Evolutionary conservation across 2,888 invertebrate genomes (phyloP).

Genomic region (Hypsopygia costalis): DNA sequence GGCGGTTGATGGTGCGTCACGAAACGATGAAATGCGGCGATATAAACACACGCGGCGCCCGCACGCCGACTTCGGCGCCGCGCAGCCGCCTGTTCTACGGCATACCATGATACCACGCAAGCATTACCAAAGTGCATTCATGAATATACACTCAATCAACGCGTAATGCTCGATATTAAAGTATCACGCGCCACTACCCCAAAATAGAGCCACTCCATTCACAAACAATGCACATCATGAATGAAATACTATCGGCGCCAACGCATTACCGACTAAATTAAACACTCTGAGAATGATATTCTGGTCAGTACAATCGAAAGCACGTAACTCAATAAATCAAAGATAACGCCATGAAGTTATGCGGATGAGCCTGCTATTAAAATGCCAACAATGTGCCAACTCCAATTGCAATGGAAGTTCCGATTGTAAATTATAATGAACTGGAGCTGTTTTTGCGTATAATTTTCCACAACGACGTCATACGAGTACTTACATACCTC

Average conservation of each 20-base stretch:
- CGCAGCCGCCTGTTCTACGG: conserved; percentile 12
- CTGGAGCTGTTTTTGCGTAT: conserved; percentile 43
- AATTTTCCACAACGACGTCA: conserved; percentile 11
- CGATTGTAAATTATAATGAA: conserved; percentile 34
- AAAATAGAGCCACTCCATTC: conserved; percentile 64
- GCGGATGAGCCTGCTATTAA: conserved; percentile 65
- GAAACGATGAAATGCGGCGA: background rate
- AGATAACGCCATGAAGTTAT: conserved; percentile 62
- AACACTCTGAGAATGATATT: conserved; percentile 45
- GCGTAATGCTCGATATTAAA: conserved; percentile 45
- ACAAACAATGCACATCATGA: conserved; percentile 61
- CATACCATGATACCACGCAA: conserved; percentile 46
- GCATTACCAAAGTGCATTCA: conserved; percentile 53
- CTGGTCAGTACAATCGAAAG: conserved; percentile 48
- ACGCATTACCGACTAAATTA: conserved; percentile 55
- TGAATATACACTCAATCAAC: conserved; percentile 50
- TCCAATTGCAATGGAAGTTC: conserved; percentile 53
- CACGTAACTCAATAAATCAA: conserved; percentile 59
- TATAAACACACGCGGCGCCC: conserved; percentile 26
- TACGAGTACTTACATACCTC: background rate
- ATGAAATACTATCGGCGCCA: conserved; percentile 54
- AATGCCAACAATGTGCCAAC: conserved; percentile 67
- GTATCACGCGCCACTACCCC: conserved; percentile 57
- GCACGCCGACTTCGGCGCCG: conserved; percentile 21
- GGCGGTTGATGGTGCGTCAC: background rate